Conservation (phyloP, 2,113 vertebrate species). For the Phainopepla nitens region DNA sequence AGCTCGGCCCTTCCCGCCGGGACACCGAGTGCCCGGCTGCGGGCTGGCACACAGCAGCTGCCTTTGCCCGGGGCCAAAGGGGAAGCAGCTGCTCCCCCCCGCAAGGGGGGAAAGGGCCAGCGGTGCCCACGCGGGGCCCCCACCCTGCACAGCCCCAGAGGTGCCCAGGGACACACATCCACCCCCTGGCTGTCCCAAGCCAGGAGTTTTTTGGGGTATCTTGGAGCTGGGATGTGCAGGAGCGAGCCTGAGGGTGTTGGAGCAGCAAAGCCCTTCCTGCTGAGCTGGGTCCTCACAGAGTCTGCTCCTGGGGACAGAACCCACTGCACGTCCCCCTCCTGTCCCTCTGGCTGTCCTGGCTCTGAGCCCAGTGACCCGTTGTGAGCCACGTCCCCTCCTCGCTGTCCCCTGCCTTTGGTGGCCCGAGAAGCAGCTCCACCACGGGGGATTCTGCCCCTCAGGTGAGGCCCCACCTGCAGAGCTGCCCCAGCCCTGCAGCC, state of each 20-base stretch:
- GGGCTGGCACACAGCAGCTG: neutral
- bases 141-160: rapidly evolving
- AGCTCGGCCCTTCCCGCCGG: neutral
- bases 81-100: neutral
- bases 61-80: neutral
- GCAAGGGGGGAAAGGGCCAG: neutral
- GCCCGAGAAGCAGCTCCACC: neutral
- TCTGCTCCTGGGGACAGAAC: neutral
- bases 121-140: neutral
- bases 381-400: rapidly evolving
- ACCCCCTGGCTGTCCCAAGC: rapidly evolving
- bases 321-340: rapidly evolving
- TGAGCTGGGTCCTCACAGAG: neutral
- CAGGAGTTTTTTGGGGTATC: too few species aligned
- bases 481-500: neutral
- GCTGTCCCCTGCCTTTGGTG: neutral
- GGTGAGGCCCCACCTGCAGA: neutral
- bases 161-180: rapidly evolving
- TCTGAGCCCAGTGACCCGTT: neutral
- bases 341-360: neutral
- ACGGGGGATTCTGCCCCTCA: rapidly evolving
- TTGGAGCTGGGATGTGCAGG: neutral
- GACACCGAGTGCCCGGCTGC: neutral
- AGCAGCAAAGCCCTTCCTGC: neutral
- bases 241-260: rapidly evolving